phyloP scores from a whole-genome alignment of 1,140 invertebrate genomes.

The Hesperophylax magnus region DNA sequence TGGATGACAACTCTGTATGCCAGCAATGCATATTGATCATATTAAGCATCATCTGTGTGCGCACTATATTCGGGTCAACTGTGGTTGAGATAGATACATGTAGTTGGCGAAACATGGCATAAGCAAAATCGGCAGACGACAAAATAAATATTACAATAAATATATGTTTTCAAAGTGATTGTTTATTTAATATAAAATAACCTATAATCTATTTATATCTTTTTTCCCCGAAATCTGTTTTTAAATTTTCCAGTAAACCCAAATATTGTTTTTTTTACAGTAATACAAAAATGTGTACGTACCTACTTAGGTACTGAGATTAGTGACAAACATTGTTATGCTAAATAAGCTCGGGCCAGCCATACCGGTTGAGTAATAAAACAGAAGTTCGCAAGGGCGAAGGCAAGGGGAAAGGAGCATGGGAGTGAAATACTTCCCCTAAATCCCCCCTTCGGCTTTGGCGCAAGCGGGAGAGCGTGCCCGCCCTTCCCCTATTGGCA shows the following conservation, averaged over 20 bases:
- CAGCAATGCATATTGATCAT: no score
- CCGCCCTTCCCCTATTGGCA: constrained; percentile 14
- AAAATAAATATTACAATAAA: no score
- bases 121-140: no score
- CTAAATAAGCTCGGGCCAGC: constrained; percentile 44
- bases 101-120: no score
- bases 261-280: not conserved
- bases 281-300: not conserved
- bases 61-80: no score
- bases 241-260: not conserved
- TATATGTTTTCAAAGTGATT: no score
- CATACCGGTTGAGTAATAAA: constrained; percentile 15
- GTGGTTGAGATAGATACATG: no score
- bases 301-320: not conserved
- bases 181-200: no score
- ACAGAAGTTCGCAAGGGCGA: not conserved
- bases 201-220: no score
- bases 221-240: no score
- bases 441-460: constrained; percentile 9
- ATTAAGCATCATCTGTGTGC: no score
- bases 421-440: constrained; percentile 16
- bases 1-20: no score
- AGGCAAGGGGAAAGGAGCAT: not conserved
- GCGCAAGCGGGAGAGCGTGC: constrained; percentile 12
- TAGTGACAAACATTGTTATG: constrained; percentile 47